These are phyloP conservation scores for Hecatera dysodea DNA, from an alignment of 2,888 invertebrate species.

Conservation along the genomic window DNA sequence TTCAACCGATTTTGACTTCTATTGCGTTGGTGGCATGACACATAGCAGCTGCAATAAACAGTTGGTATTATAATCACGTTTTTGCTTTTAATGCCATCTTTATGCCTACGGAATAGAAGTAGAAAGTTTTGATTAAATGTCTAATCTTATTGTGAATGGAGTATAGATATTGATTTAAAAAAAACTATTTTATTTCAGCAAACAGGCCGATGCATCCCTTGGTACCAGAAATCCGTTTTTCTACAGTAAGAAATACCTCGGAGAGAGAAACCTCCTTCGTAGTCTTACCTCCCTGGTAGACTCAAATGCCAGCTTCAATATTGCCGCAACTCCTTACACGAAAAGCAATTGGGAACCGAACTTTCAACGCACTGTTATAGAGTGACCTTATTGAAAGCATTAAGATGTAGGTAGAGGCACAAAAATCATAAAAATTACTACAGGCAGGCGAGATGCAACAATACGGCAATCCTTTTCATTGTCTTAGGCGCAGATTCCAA, in stretches of 20 bases:
- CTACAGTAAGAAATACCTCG: slow-evolving; percentile 48
- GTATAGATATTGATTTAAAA: no score
- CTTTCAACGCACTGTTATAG: background rate
- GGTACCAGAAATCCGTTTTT: slow-evolving; percentile 52
- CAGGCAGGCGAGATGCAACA: no score
- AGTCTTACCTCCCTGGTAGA: slow-evolving; percentile 54
- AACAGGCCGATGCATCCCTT: slow-evolving; percentile 44
- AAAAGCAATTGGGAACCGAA: slow-evolving; percentile 16
- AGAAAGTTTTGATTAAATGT: no score
- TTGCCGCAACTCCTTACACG: slow-evolving; percentile 55
- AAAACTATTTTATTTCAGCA: slow-evolving; percentile 39
- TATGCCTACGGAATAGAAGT: no score
- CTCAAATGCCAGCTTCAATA: slow-evolving; percentile 58
- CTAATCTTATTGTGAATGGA: no score
- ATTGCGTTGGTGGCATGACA: no score
- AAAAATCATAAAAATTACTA: background rate
- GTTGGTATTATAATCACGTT: no score
- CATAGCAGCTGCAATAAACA: no score
- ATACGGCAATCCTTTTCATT: background rate
- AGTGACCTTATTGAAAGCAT: background rate
- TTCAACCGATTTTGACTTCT: no score
- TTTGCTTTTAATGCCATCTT: no score
- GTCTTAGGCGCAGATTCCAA: no score
- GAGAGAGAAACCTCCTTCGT: slow-evolving; percentile 56
- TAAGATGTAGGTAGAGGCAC: background rate